phyloP scores from a whole-genome alignment of 2,888 invertebrate species.

The Rotaria macrura region DNA sequence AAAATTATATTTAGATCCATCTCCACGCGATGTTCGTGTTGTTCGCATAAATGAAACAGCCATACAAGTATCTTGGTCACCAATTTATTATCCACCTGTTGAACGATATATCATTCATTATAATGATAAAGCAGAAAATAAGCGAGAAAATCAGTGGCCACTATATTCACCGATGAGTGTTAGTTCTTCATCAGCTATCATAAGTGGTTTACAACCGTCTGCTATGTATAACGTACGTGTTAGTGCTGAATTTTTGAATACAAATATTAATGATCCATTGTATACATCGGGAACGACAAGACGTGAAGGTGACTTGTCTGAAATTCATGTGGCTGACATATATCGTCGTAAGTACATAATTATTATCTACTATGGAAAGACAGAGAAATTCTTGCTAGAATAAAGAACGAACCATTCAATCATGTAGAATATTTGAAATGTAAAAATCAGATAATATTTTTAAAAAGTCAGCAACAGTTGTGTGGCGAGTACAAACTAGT shows the following conservation, averaged over 20 bases:
- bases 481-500: no score
- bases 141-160: background rate
- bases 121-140: background rate
- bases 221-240: constrained; percentile 17
- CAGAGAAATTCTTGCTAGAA: no score
- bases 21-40: background rate
- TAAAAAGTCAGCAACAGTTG: no score
- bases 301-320: background rate
- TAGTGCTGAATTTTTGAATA: background rate
- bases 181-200: background rate
- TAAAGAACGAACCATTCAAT: no score
- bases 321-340: background rate
- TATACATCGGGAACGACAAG: background rate
- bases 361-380: no score
- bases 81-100: background rate
- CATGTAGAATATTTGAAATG: no score
- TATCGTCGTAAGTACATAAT: background rate
- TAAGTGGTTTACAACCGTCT: background rate
- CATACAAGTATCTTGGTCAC: background rate
- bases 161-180: background rate
- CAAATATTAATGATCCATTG: background rate
- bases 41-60: background rate
- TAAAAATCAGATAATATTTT: no score
- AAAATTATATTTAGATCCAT: background rate
- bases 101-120: background rate